These are phyloP conservation scores for Tetropium fuscum DNA, from an alignment of 2,888 invertebrate species.

Conservation along the genomic window DNA sequence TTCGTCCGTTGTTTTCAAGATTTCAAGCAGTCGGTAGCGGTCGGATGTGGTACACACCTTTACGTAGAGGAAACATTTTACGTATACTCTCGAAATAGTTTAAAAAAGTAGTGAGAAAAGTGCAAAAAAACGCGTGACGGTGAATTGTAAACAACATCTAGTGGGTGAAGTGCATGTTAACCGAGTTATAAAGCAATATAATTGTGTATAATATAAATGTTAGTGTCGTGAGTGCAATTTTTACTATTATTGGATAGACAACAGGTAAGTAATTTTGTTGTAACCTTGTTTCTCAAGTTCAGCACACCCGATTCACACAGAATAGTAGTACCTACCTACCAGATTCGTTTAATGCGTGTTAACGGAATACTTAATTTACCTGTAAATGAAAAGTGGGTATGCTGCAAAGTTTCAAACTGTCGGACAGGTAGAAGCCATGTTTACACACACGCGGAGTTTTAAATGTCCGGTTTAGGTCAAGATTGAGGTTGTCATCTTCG, in stretches of 20 bases:
- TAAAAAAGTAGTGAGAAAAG: conserved; percentile 35
- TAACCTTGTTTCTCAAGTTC: conserved; percentile 8
- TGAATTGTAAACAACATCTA: conserved; percentile 21
- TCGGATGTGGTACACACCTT: conserved; percentile 31
- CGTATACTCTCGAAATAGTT: conserved; percentile 39
- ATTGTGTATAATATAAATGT: conserved; percentile 39
- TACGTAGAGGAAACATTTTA: conserved; percentile 33
- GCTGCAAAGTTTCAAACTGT: conserved; percentile 53
- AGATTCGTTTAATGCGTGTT: too few species aligned
- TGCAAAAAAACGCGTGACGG: conserved; percentile 39
- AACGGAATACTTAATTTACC: too few species aligned
- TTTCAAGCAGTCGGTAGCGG: conserved; percentile 25
- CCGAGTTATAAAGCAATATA: conserved; percentile 23
- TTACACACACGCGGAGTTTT: conserved; percentile 58
- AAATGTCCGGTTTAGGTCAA: conserved; percentile 61
- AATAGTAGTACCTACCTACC: too few species aligned
- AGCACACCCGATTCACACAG: not conserved
- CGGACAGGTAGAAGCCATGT: conserved; percentile 62
- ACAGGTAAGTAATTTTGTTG: conserved; percentile 52
- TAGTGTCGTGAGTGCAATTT: conserved; percentile 48
- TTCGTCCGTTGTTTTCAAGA: conserved; percentile 33
- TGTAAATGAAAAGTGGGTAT: conserved; percentile 30
- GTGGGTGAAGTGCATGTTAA: conserved; percentile 39
- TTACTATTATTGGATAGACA: conserved; percentile 52
- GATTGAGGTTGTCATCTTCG: conserved; percentile 50